phyloP scores from a whole-genome alignment of 2,797 vertebrate species.

The Lepilemur septentrionalis region DNA sequence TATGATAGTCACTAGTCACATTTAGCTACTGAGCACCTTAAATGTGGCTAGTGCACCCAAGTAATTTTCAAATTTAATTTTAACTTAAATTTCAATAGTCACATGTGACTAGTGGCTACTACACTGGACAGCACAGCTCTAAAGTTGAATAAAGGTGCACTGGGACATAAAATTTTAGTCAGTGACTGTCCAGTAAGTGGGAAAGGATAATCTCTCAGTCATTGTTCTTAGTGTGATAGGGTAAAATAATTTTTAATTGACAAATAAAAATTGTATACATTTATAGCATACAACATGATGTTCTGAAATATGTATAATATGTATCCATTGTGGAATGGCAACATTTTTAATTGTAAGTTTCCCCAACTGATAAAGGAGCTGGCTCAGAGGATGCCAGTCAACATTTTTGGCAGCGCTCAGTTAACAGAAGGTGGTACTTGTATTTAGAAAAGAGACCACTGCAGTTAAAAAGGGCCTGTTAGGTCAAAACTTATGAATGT shows the following conservation, averaged over 20 bases:
- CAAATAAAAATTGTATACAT: neutral
- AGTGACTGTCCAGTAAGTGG: neutral
- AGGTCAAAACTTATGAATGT: neutral
- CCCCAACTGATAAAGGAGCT: neutral
- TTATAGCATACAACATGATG: neutral
- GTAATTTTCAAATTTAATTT: neutral
- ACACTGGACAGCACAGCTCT: neutral
- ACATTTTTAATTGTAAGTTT: neutral
- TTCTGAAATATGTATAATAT: neutral
- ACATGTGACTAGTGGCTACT: neutral
- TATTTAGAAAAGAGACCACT: slow-evolving; percentile 53
- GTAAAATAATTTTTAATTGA: neutral
- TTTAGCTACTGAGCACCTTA: neutral
- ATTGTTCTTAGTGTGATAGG: neutral
- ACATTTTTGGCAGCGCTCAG: slow-evolving; percentile 6
- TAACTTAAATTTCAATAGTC: neutral
- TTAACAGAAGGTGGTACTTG: neutral
- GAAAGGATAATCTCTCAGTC: neutral
- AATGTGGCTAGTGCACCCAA: neutral
- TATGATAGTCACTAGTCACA: rapidly evolving
- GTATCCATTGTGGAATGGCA: neutral
- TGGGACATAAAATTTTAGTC: neutral
- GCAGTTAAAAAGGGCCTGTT: slow-evolving; percentile 21
- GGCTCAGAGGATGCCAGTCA: neutral
- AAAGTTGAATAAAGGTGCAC: neutral